Base-by-base conservation (phyloP, 2,888 invertebrate species). In the Leptothorax acervorum region DNA sequence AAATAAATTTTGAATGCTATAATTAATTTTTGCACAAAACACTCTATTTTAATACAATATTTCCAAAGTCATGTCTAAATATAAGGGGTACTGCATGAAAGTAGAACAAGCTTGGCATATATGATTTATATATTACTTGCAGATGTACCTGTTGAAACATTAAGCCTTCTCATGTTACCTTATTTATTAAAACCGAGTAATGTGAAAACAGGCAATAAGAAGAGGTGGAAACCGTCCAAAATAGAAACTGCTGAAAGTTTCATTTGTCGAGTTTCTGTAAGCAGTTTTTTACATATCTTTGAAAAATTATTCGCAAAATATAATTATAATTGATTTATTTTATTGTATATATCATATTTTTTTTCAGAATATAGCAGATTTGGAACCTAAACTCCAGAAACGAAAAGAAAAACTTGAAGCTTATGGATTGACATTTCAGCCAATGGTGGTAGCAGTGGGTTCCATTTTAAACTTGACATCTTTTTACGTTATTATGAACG, bases 371-470 rank as follows among this genome's bases (percentile, higher is more conserved):
- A 65, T 51, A 48, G 65, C 51, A 63, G 75, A 76, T 8, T 51
- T 65, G 15, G 75, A 76, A 42, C 57, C 42, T 23, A 62, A 75
- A 45, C 28, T 65, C 9, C n/a, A 76, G 2, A 76, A 76, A n/a
- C 48, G 65, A 12, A 74, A 62, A 45, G 35, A 76, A 0, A 76
- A 76, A 15, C 75, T 76, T 48, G 15, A 23, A 51, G 5, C 42
- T 55, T 70, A 28, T 65, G 53, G 42, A 11, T 28, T 78, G 15
- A 42, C 55, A 55, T 11, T 78, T 5, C 55, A 55, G 18, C 55
- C 51, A 53, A 78, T 78, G 78, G 12, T 78, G 6, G 18, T 76
- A 18, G 3, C 15, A 39, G 18, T 55, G 23, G 53, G 6, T 42
- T 42, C 78, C 0, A 51, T 65, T 65, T 0, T 75, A 35, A 51